Conservation (phyloP, 2,113 vertebrate genomes). For the Sula dactylatra region DNA sequence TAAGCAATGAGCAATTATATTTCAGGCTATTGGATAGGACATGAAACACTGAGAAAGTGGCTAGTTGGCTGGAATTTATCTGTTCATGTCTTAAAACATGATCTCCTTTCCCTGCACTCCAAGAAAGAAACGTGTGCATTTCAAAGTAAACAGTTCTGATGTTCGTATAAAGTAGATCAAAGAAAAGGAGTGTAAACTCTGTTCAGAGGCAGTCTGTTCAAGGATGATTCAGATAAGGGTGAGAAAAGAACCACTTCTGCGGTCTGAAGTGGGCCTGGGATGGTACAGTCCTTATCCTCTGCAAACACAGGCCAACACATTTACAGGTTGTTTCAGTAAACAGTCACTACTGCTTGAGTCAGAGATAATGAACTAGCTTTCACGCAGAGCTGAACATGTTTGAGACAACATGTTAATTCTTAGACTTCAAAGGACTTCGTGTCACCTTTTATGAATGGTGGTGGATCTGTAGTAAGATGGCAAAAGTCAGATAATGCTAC, state of each 20-base stretch:
- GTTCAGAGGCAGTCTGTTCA: constrained; percentile 21
- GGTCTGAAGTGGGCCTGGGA: constrained; percentile 6
- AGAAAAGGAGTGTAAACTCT: constrained; percentile 36
- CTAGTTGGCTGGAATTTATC: background rate
- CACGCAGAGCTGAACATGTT: background rate
- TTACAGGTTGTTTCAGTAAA: constrained; percentile 53
- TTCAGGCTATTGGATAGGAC: background rate
- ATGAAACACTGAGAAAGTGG: background rate
- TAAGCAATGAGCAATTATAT: background rate
- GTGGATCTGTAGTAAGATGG: background rate
- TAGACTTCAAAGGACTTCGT: constrained; percentile 49
- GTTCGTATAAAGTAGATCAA: constrained; percentile 64
- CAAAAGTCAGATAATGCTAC: background rate
- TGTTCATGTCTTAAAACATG: background rate
- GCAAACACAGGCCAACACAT: constrained; percentile 44
- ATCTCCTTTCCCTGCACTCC: background rate
- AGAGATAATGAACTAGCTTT: constrained; percentile 50
- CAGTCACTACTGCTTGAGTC: background rate
- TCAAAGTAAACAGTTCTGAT: constrained; percentile 62
- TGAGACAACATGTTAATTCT: constrained; percentile 30
- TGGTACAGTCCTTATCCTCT: constrained; percentile 26
- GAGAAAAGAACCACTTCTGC: constrained; percentile 21
- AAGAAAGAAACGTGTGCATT: constrained; percentile 37
- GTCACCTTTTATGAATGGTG: background rate
- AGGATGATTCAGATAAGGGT: constrained; percentile 43